Percentiles rank a stretch among this genome's conserved stretches.
Evolutionary conservation across 1,140 invertebrate genomes (phyloP).

Genomic region (Cherax quadricarinatus): DNA sequence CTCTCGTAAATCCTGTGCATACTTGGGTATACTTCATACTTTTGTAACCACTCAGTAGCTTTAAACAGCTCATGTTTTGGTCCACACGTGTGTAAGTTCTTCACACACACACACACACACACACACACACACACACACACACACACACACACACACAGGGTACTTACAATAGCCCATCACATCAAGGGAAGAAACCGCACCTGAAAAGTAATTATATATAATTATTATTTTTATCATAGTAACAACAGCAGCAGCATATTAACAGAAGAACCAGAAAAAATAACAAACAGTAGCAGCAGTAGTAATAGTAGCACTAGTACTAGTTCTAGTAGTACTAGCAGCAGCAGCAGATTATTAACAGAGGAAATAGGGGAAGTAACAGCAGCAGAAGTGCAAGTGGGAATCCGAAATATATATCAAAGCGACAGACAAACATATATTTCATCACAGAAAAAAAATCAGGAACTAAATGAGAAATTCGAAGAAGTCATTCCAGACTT

Average conservation of each 20-base stretch:
- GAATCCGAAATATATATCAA: neutral
- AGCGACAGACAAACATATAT: neutral
- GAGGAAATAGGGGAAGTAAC: neutral
- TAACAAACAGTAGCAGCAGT: neutral
- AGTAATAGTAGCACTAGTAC: neutral
- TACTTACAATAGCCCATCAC: no score
- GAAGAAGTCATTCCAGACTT: no score
- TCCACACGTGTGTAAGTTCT: no score
- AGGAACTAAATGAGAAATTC: neutral
- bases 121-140: constrained; percentile 38
- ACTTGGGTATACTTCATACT: no score
- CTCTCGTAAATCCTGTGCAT: no score
- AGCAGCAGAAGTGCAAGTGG: neutral
- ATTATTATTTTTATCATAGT: no score
- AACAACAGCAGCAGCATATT: no score
- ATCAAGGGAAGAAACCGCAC: no score
- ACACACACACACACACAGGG: neutral
- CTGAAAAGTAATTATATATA: no score
- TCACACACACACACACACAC: constrained; percentile 33
- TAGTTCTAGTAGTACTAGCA: neutral
- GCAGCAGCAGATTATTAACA: neutral
- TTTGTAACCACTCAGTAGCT: no score
- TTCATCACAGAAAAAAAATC: neutral
- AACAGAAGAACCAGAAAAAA: no score
- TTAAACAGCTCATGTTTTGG: no score